phyloP scores from a whole-genome alignment of 2,888 invertebrate species.

The Petrolisthes cinctipes region DNA sequence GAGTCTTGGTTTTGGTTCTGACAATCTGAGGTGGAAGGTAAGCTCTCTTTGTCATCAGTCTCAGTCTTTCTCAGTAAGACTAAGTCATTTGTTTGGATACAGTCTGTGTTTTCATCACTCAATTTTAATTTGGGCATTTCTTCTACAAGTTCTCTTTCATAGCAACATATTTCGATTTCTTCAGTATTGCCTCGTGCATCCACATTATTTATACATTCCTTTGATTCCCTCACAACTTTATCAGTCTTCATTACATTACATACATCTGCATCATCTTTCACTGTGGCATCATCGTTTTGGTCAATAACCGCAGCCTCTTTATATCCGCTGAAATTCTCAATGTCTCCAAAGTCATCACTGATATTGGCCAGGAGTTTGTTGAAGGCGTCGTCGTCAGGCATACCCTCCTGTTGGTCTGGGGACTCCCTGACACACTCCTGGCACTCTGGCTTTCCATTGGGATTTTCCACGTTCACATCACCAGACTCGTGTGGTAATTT shows the following conservation, averaged over 20 bases:
- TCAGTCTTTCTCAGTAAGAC: background rate
- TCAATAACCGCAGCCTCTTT: background rate
- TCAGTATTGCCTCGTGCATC: background rate
- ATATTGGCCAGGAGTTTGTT: conserved; percentile 47
- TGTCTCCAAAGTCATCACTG: conserved; percentile 26
- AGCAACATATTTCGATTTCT: too few relatives aligned
- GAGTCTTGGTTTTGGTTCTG: background rate
- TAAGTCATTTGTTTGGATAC: too few relatives aligned
- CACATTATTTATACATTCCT: background rate
- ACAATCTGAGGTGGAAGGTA: background rate
- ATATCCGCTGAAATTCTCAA: conserved; percentile 4
- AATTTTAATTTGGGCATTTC: too few relatives aligned
- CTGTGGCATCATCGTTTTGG: background rate
- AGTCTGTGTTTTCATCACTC: too few relatives aligned
- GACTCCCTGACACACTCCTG: background rate
- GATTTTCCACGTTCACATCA: background rate
- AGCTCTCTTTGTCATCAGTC: background rate
- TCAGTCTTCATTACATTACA: background rate
- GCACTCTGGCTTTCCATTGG: background rate
- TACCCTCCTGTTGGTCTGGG: background rate
- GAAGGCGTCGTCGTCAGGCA: conserved; percentile 38
- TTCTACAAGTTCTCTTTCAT: too few relatives aligned
- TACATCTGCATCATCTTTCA: background rate
- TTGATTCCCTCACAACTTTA: background rate
- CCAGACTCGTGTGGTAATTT: background rate